Base-by-base conservation (phyloP, 2,113 vertebrate genomes). In the Oncorhynchus mykiss region DNA sequence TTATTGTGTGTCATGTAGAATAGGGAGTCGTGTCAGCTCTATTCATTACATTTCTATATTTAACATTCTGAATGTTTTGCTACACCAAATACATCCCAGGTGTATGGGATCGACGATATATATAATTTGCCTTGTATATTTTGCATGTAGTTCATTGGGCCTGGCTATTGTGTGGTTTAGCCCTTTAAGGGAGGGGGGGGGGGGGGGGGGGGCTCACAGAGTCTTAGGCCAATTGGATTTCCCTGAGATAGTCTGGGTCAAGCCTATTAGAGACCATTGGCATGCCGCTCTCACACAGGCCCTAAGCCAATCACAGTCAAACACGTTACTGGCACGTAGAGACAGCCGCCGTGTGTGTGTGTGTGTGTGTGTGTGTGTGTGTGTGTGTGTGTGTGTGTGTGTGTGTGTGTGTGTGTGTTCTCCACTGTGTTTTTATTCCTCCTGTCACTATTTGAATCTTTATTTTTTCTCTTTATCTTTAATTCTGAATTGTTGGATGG, bases 171-270 rank as follows among this genome's bases (percentile, higher is more conserved):
- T 66, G 74, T 57, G 70, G 86, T 84, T 77, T 70, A 51, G 69
- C 48, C 20, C 14, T 67, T 25, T 67, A 16, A 3, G 5, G 22
- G 3, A 3, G 3, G 27, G 3, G 27, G 3, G 27, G 3, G 27
- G 66, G 27, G 73, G 71, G 48, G 71, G 73, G 74, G 54, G 66
- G 5, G 27, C 90, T 92, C 89, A 90, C 90, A 93, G 81, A 88
- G 88, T 93, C 93, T 93, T 93, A 94, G 92, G 91, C 89, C 90
- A 92, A 93, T 93, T 94, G 93, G 93, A 93, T 95, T 95, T 89
- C 91, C 91, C 88, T n/a, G 89, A 92, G 89, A 95, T 94, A 94
- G 88, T 93, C 90, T 92, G 90, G 91, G 92, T 96, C 94, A 94
- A 95, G 93, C 93, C 94, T 93, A 92, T 94, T 95, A 94, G 90